Evolutionary conservation across 1,140 invertebrate genomes (phyloP), one percentile per base, ranked within the genome.

Genomic region (Micrasema minimum): DNA sequence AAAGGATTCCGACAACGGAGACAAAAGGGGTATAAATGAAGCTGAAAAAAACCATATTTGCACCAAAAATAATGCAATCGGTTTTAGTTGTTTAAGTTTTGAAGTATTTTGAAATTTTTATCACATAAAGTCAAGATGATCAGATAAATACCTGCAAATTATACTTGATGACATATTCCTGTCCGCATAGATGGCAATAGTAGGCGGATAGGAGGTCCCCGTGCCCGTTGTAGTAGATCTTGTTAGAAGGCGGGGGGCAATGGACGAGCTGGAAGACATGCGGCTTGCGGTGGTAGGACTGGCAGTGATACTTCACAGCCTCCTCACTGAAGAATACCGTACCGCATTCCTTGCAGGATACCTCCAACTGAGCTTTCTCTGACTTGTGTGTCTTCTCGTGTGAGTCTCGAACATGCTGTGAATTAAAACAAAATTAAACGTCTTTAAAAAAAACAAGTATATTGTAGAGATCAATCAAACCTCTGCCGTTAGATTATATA

Each of bases 151-250:
- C 83, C 78, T 88, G 86, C 69, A 91, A 80, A 80, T 91, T 91
- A 64, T 89, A 89, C 79, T 90, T 91, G 43, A 90, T 84, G 31
- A 89, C 84, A 77, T 90, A 90, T 76, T 90, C 89, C 57, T 85
- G 86, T 5, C 90, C 90, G 80, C 90, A 91, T 41, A 91, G 83
- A 74, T 90, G 85, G 75, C 90, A 91, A 78, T 90, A 91, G 70
- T 88, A 90, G 18, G 90, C 85, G 67, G 85, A 86, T 45, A 89
- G 76, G 7, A 87, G 80, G 69, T 88, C 86, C 10, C 86, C 85
- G 72, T 85, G 85, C 37, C 86, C 86, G 71, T 87, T 87, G 9
- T 87, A 77, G 76, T 83, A 83, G 16, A 88, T 88, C 76, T 88
- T 88, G 68, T 87, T 86, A 51, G 85, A 87, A 12, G 87, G 87